Evolutionary conservation across 2,888 invertebrate species (phyloP).

Genomic region (Phalera bucephala): DNA sequence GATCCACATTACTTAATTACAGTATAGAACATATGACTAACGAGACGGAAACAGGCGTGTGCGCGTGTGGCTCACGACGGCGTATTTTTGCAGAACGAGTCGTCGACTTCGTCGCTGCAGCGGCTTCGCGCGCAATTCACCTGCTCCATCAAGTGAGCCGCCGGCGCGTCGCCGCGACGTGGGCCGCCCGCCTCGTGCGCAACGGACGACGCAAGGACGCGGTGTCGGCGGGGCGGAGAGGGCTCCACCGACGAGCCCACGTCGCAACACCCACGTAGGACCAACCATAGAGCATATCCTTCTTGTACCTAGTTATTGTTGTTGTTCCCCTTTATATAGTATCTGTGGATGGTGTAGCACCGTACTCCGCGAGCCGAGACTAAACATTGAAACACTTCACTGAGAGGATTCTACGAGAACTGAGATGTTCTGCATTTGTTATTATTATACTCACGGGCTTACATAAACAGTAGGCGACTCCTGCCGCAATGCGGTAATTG

Average conservation of each 20-base stretch:
- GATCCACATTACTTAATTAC: too few relatives aligned
- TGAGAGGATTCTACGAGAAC: too few relatives aligned
- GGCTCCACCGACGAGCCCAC: neutral
- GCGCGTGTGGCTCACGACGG: too few relatives aligned
- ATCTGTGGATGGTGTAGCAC: too few relatives aligned
- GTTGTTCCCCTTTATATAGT: neutral
- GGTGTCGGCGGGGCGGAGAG: too few relatives aligned
- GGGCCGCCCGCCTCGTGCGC: neutral
- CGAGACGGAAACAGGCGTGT: neutral
- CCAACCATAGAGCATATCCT: slow-evolving; percentile 37
- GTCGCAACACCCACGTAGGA: slow-evolving; percentile 13
- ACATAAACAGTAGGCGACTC: too few relatives aligned
- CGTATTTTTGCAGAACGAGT: slow-evolving; percentile 30
- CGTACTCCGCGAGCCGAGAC: too few relatives aligned
- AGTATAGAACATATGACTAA: too few relatives aligned
- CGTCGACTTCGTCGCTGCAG: slow-evolving; percentile 47
- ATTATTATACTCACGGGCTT: too few relatives aligned
- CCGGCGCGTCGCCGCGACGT: slow-evolving; percentile 1
- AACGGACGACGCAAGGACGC: neutral
- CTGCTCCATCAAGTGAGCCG: slow-evolving; percentile 64
- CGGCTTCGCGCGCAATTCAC: slow-evolving; percentile 70
- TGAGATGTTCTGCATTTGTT: too few relatives aligned
- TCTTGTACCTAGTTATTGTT: slow-evolving; percentile 17
- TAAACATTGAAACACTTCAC: too few relatives aligned
- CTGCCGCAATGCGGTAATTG: too few relatives aligned